phyloP scores from a whole-genome alignment of 2,113 vertebrate species.

The Struthidea cinerea region DNA sequence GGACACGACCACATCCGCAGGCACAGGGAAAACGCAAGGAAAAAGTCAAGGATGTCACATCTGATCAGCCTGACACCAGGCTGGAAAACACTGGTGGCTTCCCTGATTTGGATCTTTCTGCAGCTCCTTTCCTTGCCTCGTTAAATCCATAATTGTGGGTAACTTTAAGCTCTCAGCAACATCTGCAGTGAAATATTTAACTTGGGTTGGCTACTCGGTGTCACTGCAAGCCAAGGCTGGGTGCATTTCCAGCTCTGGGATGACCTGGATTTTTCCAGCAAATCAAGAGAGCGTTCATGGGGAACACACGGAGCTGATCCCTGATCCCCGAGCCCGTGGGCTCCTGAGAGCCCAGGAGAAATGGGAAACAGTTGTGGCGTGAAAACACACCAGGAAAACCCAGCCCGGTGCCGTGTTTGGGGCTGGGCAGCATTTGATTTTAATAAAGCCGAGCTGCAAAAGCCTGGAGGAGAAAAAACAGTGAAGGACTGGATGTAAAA shows the following conservation, averaged over 20 bases:
- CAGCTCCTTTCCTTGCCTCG: conserved; percentile 20
- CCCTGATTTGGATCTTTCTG: not conserved
- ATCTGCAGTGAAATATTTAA: conserved; percentile 45
- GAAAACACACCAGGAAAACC: not conserved
- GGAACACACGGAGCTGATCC: not conserved
- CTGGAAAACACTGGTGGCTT: not conserved
- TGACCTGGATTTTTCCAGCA: conserved; percentile 55
- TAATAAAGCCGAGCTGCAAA: conserved; percentile 1
- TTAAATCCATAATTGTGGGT: not conserved
- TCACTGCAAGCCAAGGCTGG: conserved; percentile 41
- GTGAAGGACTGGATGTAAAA: not conserved
- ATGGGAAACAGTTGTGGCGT: conserved; percentile 8
- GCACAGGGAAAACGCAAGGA: not conserved
- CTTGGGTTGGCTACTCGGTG: conserved; percentile 26
- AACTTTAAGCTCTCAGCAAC: conserved; percentile 42
- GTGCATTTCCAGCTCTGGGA: not conserved
- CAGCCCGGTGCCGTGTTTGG: not conserved
- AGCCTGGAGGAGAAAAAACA: not conserved
- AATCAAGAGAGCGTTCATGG: not conserved
- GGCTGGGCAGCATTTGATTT: conserved; percentile 16
- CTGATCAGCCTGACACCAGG: not conserved
- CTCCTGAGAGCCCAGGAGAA: not conserved
- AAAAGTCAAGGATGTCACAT: conserved; percentile 12
- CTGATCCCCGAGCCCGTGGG: not conserved
- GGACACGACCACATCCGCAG: not conserved